These are phyloP conservation scores for Python bivittatus DNA, from an alignment of 2,113 vertebrate species.

Conservation along the genomic window DNA sequence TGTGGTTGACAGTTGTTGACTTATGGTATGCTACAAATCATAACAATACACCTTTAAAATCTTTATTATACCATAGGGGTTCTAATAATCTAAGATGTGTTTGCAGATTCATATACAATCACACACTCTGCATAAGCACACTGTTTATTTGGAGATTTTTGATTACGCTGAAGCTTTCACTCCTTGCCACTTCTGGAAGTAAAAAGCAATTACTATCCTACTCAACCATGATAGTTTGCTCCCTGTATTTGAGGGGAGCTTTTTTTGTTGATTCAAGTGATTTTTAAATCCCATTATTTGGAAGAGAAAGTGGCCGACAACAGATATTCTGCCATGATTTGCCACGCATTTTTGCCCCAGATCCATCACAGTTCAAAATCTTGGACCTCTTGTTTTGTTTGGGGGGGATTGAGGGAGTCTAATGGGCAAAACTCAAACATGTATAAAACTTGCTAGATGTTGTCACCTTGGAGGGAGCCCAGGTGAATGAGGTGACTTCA, in stretches of 20 bases:
- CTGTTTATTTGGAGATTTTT: not conserved
- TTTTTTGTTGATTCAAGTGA: not conserved
- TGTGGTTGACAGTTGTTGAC: not conserved
- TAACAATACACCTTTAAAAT: not conserved
- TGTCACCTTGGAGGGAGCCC: not conserved
- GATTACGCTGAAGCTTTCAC: not conserved
- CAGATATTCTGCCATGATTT: not conserved
- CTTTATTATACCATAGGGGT: slow-evolving; percentile 19
- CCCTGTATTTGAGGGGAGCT: not conserved
- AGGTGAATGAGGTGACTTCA: not conserved
- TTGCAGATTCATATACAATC: not conserved
- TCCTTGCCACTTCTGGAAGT: not conserved
- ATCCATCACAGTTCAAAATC: not conserved
- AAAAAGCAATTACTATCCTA: not conserved
- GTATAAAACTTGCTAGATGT: not conserved
- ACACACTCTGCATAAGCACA: too few species aligned
- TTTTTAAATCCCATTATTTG: not conserved
- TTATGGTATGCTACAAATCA: not conserved
- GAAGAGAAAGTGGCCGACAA: not conserved
- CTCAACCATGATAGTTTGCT: not conserved
- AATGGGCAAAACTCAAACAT: not conserved
- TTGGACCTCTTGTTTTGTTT: not conserved
- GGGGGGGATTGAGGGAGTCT: not conserved
- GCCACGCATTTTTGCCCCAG: not conserved
- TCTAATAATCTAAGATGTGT: slow-evolving; percentile 24